Evolutionary conservation across 2,888 invertebrate genomes (phyloP), one percentile per base, ranked within the genome.

Genomic region (Metallyticus violacea): DNA sequence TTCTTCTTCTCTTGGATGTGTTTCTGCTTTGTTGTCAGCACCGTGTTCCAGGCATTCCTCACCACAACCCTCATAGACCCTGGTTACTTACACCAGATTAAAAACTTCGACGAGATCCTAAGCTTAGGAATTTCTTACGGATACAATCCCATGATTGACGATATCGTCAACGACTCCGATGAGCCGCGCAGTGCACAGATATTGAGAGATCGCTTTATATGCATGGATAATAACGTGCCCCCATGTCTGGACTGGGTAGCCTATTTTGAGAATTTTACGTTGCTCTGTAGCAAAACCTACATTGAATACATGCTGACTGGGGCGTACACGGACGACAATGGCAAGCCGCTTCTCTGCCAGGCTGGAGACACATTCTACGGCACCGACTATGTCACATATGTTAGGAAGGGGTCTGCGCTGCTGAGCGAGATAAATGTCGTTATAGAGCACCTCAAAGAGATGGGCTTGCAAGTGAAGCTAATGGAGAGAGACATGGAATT

Each of bases 161-260:
- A 27, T 9, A 76, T 77, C 9, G 83, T 77, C 1, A 7, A 22
- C 2, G 83, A 77, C 7, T 22, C 83, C 2, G 27, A 22, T 25
- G 83, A 83, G 28, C n/a, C 5, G 5, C 6, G 76, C 4, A 26
- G 77, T 1, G 6, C 28, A 27, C 77, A 28, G 6, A 62, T 62
- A 4, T 4, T 62, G 4, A 15, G 22, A 62, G 40, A 62, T 15
- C 76, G 83, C 22, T 5, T 83, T n/a, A 29, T 22, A 7, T 83
- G 83, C 25, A 5, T 28, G 7, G 83, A 83, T 7, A 29, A 29
- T 2, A 83, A 83, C n/a, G 25, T 25, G 3, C 83, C 83, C 6
- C 83, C 83, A 2, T 83, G 83, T 29, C 27, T 83, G 6, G 83
- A 83, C 25, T 83, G 83, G 83, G 29, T 77, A 2, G 83, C 83